Evolutionary conservation across 2,888 invertebrate genomes (phyloP).

Genomic region (Leptarthrus brevirostris): DNA sequence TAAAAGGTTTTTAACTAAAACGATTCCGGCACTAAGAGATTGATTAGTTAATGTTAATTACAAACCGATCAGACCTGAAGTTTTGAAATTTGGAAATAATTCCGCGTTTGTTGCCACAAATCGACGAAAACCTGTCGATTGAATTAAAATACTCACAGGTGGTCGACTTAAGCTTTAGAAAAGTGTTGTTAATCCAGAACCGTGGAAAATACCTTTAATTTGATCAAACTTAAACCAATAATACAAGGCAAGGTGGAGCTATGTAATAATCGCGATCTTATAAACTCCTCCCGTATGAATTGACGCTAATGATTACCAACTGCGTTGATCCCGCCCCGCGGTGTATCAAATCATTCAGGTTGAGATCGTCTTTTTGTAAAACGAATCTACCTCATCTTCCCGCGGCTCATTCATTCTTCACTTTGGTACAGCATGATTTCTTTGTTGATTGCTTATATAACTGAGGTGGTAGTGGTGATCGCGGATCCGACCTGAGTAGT

Average conservation of each 20-base stretch:
- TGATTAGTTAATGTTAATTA: not conserved
- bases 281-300: slow-evolving; percentile 23
- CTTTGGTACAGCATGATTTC: slow-evolving; percentile 7
- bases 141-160: not conserved
- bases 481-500: slow-evolving; percentile 5
- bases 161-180: not conserved
- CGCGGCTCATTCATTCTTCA: slow-evolving; percentile 41
- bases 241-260: slow-evolving; percentile 37
- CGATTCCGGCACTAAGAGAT: not conserved
- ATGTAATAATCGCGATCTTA: slow-evolving; percentile 28
- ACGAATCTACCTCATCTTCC: slow-evolving; percentile 25
- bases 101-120: not conserved
- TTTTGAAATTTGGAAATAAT: not conserved
- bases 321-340: slow-evolving; percentile 33
- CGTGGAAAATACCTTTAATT: not conserved
- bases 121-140: slow-evolving; percentile 2
- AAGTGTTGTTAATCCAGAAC: not conserved
- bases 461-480: slow-evolving; percentile 2
- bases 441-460: not conserved
- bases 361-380: not conserved
- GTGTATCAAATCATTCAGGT: slow-evolving; percentile 31
- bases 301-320: slow-evolving; percentile 33
- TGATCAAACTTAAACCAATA: slow-evolving; percentile 31
- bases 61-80: not conserved
- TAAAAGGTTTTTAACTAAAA: not conserved